Conservation (phyloP, 2,113 vertebrate genomes). For the Hippocampus comes region DNA sequence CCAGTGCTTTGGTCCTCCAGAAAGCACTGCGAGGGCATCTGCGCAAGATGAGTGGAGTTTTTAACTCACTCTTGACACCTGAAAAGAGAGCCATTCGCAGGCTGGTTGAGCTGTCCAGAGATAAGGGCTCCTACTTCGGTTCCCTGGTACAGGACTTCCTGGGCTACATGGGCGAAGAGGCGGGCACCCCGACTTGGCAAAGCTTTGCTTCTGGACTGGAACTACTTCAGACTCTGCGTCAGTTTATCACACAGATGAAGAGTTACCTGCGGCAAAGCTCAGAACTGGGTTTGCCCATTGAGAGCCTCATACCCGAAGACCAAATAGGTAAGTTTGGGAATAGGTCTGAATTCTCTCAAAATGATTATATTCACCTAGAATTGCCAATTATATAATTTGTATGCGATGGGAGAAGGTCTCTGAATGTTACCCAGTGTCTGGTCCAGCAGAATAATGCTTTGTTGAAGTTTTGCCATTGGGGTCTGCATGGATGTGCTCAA, state of each 20-base stretch:
- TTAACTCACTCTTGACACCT: conserved; percentile 88
- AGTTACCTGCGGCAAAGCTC: conserved; percentile 93
- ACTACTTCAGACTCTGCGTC: conserved; percentile 91
- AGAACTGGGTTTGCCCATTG: conserved; percentile 88
- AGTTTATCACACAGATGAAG: conserved; percentile 98
- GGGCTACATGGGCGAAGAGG: conserved; percentile 87
- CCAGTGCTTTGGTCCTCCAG: conserved; percentile 78
- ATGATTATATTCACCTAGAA: neutral
- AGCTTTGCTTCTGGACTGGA: conserved; percentile 85
- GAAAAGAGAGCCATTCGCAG: conserved; percentile 84
- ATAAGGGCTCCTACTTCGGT: conserved; percentile 90
- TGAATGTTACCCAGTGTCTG: neutral
- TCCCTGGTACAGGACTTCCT: conserved; percentile 93
- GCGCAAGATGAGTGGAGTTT: conserved; percentile 86
- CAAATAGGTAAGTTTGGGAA: conserved; percentile 84
- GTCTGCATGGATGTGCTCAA: too few species aligned
- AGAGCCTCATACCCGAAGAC: conserved; percentile 91
- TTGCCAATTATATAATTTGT: too few species aligned
- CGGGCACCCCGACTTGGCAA: conserved; percentile 64
- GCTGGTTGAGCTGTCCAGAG: conserved; percentile 83
- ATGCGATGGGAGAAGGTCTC: too few species aligned
- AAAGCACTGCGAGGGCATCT: conserved; percentile 84
- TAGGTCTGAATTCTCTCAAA: neutral
- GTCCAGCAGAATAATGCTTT: too few species aligned
- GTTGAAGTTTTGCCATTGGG: neutral